Evolutionary conservation across 2,113 vertebrate species (phyloP), one percentile per base, ranked within the genome.

Genomic region (Leucosticte australis): DNA sequence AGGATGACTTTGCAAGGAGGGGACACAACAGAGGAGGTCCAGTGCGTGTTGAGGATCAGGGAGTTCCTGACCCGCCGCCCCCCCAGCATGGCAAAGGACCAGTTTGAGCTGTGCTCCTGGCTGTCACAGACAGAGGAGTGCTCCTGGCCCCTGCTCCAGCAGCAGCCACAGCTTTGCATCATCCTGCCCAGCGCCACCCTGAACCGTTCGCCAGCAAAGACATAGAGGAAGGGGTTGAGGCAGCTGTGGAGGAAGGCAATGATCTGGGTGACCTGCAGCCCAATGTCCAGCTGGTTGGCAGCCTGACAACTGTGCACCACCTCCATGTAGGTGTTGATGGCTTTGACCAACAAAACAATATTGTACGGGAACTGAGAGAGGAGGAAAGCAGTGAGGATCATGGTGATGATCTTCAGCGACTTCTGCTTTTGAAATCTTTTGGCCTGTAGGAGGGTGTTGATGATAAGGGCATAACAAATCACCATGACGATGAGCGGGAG

Each of bases 311-410:
- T 92, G 15, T 96, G 97, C 27, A 95, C 97, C 17, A 39, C 74
- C 4, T 77, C 27, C 0, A 96, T 83, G 11, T 96, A 97, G 8
- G 97, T 97, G 35, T 98, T 94, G 3, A 95, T 77, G 47, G 98
- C 96, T 94, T 98, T 98, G 77, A 99, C 37, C 59, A 99, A 83
- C 87, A 99, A 95, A 55, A 98, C 53, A 28, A 96, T 87, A 28
- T 98, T 99, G 97, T 98, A 98, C 0, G 99, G 99, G 42, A 99
- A 96, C 95, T 99, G 99, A 17, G 99, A 99, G 33, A 99, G 75
- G 41, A 99, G 83, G 31, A 99, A 99, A 59, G 98, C 97, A 0
- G 98, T 98, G 47, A 99, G 97, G 53, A 99, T 98, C 1, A 93
- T 94, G 23, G 97, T 90, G 91, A 99, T 99, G 83, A 99, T 98